phyloP scores from a whole-genome alignment of 2,113 vertebrate species.

The Neofelis nebulosa region DNA sequence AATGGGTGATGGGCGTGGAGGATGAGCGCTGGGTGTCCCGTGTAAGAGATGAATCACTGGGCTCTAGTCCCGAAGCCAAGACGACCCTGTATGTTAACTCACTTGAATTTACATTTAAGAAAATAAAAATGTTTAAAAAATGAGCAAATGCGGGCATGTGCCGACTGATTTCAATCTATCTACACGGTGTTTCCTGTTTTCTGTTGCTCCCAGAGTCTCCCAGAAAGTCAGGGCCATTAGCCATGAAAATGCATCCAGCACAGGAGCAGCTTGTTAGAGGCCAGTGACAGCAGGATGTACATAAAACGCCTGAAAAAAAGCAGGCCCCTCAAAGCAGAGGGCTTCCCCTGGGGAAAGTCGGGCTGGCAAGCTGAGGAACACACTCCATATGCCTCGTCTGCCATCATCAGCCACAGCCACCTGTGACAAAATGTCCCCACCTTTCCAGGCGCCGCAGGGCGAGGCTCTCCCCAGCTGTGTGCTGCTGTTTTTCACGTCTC shows the following conservation, averaged over 20 bases:
- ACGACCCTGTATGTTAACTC: no score
- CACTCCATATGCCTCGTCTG: constrained; percentile 47
- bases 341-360: constrained; percentile 60
- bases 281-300: constrained; percentile 52
- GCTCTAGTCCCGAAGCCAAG: no score
- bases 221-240: not conserved
- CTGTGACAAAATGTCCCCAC: constrained; percentile 55
- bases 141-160: not conserved
- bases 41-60: no score
- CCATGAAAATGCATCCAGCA: constrained; percentile 40
- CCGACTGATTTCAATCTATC: not conserved
- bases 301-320: constrained; percentile 55
- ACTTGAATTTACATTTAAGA: no score
- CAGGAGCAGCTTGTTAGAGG: constrained; percentile 61
- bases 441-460: not conserved
- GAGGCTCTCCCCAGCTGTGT: constrained; percentile 3
- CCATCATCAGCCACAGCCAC: constrained; percentile 45
- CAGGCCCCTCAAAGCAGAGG: constrained; percentile 52
- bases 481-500: not conserved
- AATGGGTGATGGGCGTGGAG: no score
- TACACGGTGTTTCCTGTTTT: not conserved
- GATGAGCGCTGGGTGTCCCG: no score
- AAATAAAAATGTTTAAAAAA: not conserved
- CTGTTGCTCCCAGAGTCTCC: not conserved
- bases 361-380: constrained; percentile 29